Conservation (phyloP, 2,888 invertebrate genomes). For the Furcula furcula region DNA sequence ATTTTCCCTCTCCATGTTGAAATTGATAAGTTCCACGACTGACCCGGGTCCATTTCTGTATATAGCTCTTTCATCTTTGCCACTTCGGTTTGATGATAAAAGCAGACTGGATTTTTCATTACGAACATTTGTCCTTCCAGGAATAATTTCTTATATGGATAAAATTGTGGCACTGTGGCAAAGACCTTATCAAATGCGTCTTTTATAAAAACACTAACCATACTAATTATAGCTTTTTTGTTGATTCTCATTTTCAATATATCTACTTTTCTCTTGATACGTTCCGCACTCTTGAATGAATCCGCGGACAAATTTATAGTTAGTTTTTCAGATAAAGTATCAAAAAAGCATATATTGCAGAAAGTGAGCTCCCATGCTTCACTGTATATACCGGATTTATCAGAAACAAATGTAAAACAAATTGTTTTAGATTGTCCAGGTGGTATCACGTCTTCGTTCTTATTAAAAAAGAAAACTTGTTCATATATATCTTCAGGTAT, state of each 20-base stretch:
- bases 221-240: constrained; percentile 39
- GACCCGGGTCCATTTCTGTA: constrained; percentile 44
- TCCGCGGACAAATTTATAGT: constrained; percentile 58
- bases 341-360: constrained; percentile 62
- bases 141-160: constrained; percentile 61
- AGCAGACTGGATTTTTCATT: constrained; percentile 69
- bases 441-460: constrained; percentile 74
- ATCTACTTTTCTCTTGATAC: constrained; percentile 35
- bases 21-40: constrained; percentile 63
- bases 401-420: constrained; percentile 71
- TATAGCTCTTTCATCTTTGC: constrained; percentile 51
- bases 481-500: constrained; percentile 51
- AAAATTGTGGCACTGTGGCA: constrained; percentile 44
- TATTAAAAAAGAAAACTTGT: constrained; percentile 80
- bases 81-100: constrained; percentile 70
- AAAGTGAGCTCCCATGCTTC: constrained; percentile 77
- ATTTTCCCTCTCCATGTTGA: constrained; percentile 57
- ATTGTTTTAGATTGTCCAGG: constrained; percentile 73
- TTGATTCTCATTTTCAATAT: constrained; percentile 45
- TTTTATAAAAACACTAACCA: constrained; percentile 39
- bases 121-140: constrained; percentile 65
- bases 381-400: constrained; percentile 52
- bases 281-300: constrained; percentile 46
- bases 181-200: constrained; percentile 43
- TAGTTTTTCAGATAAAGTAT: constrained; percentile 46